Evolutionary conservation across 2,113 vertebrate species (phyloP).

Genomic region (Pachypanchax playfairii): DNA sequence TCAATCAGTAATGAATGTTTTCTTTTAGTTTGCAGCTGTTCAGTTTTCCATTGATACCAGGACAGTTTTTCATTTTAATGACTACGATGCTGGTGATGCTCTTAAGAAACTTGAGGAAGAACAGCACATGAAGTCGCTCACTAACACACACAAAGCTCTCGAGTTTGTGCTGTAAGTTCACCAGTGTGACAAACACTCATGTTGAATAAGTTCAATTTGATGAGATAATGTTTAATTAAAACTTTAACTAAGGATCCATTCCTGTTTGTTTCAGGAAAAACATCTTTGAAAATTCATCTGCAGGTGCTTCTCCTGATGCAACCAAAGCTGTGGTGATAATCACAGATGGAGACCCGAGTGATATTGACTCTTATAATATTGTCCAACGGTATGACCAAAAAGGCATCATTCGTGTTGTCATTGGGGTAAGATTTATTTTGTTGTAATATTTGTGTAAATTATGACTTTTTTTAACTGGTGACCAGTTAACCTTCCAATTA

Average conservation of each 20-base stretch:
- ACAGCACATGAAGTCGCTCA: slow-evolving; percentile 33
- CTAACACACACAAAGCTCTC: slow-evolving; percentile 79
- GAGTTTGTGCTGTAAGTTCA: slow-evolving; percentile 76
- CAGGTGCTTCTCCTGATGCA: slow-evolving; percentile 75
- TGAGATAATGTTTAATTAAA: neutral
- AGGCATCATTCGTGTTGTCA: slow-evolving; percentile 72
- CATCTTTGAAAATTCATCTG: slow-evolving; percentile 48
- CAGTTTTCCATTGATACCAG: slow-evolving; percentile 58
- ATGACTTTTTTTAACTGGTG: too few species aligned
- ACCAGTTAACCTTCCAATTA: too few species aligned
- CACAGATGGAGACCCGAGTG: slow-evolving; percentile 80
- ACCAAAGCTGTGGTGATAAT: slow-evolving; percentile 83
- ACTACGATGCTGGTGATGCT: slow-evolving; percentile 55
- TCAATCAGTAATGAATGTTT: neutral
- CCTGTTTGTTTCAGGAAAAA: slow-evolving; percentile 24
- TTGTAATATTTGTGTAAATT: too few species aligned
- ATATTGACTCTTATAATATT: accelerated
- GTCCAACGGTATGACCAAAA: slow-evolving; percentile 9
- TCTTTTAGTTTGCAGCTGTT: slow-evolving; percentile 83
- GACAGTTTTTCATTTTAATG: slow-evolving; percentile 80
- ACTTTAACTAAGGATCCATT: neutral
- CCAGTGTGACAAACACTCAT: neutral
- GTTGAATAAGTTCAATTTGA: neutral
- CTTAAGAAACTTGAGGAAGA: slow-evolving; percentile 42
- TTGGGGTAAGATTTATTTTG: slow-evolving; percentile 70